These are phyloP conservation scores for Sthenelais limicola DNA, from an alignment of 2,888 invertebrate genomes.

Conservation along the genomic window DNA sequence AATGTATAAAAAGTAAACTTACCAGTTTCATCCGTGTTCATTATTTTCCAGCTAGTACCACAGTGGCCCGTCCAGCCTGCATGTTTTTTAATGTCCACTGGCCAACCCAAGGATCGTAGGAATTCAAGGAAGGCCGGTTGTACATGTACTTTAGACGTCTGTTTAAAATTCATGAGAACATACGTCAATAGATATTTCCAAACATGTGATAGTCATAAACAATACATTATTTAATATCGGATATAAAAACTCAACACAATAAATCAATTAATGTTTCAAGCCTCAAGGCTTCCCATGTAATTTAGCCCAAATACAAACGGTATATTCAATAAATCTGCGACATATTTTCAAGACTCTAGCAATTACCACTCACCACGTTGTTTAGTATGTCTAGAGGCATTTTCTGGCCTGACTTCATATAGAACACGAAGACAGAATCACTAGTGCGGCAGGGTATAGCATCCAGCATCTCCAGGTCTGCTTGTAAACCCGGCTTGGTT, in stretches of 20 bases:
- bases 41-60: conserved; percentile 85
- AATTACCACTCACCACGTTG: conserved; percentile 77
- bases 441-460: conserved; percentile 88
- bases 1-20: too few species aligned
- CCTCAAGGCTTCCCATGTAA: too few species aligned
- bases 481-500: conserved; percentile 80
- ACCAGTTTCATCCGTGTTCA: conserved; percentile 63
- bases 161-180: too few species aligned
- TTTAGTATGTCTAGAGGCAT: conserved; percentile 84
- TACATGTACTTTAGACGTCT: conserved; percentile 73
- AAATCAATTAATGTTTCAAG: too few species aligned
- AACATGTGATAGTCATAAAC: too few species aligned
- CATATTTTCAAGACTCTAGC: too few species aligned
- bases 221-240: too few species aligned
- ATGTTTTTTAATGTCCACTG: conserved; percentile 87
- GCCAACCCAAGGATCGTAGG: conserved; percentile 86
- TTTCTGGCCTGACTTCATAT: conserved; percentile 89
- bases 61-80: conserved; percentile 96
- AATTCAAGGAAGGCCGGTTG: conserved; percentile 77
- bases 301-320: too few species aligned
- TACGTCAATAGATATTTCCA: too few species aligned
- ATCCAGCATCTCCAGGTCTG: conserved; percentile 87
- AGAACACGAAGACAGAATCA: conserved; percentile 95
- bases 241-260: too few species aligned
- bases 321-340: too few species aligned